A percentile compares a stretch with the other conserved stretches of the same genome.
phyloP scores from a whole-genome alignment of 2,113 vertebrate genomes.

The Sigmodon hispidus region DNA sequence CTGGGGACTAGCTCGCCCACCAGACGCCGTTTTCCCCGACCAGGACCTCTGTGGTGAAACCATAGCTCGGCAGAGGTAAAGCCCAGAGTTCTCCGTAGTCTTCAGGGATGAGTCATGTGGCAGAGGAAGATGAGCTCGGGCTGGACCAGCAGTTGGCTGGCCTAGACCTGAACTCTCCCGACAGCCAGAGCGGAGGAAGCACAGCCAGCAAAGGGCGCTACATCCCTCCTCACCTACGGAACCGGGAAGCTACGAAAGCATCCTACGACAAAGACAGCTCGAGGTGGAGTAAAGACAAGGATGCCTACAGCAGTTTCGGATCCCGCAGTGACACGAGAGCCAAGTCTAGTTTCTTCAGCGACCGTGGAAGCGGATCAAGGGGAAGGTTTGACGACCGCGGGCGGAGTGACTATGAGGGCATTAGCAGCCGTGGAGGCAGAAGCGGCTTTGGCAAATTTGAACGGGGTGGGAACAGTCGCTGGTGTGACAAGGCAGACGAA shows the following conservation, averaged over 20 bases:
- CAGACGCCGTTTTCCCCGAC: background rate
- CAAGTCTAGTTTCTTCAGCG: background rate
- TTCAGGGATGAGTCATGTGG: slow-evolving; percentile 22
- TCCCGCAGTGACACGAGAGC: background rate
- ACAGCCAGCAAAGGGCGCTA: background rate
- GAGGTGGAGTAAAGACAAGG: slow-evolving; percentile 13
- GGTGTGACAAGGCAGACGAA: background rate
- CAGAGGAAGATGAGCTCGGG: background rate
- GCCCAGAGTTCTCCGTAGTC: background rate
- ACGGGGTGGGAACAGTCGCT: background rate
- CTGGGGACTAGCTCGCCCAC: background rate
- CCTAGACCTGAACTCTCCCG: background rate
- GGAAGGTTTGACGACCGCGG: background rate
- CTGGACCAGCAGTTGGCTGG: slow-evolving; percentile 33
- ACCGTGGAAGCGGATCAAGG: background rate
- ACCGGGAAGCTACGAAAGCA: background rate
- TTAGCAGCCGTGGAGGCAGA: background rate
- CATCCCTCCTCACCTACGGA: background rate
- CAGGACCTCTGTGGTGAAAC: background rate
- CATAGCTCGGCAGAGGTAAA: background rate
- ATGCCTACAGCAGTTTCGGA: slow-evolving; percentile 29
- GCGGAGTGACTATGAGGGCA: background rate
- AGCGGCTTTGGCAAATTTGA: slow-evolving; percentile 1
- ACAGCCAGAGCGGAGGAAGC: background rate
- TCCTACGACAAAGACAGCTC: background rate